Conservation (phyloP, 35 echinoderm and acorn worm genomes). For the Amphiura filiformis region DNA sequence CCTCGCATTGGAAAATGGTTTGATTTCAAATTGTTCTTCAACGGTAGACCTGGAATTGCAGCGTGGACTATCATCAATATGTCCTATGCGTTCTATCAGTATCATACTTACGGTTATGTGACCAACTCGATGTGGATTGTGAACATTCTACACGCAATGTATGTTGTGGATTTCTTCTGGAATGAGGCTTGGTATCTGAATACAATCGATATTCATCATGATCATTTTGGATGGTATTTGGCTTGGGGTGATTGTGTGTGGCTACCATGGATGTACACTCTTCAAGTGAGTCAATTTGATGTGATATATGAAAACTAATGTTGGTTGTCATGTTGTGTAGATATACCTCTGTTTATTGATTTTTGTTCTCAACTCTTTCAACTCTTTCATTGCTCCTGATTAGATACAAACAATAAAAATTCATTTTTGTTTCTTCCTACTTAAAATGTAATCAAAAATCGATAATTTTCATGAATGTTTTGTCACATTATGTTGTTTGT, state of each 20-base stretch:
- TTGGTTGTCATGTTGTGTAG: too few species aligned
- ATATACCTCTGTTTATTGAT: too few species aligned
- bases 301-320: too few species aligned
- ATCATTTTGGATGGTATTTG: slow-evolving; percentile 68
- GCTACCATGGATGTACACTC: slow-evolving; percentile 73
- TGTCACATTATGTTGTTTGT: too few species aligned
- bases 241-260: slow-evolving; percentile 73
- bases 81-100: slow-evolving; percentile 66
- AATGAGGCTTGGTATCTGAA: slow-evolving; percentile 86
- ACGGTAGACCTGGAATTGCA: slow-evolving; percentile 65
- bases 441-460: too few species aligned
- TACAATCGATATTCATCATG: slow-evolving; percentile 77
- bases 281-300: slow-evolving; percentile 40
- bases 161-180: slow-evolving; percentile 82
- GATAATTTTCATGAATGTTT: too few species aligned
- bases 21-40: slow-evolving; percentile 84
- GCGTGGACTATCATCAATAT: slow-evolving; percentile 77
- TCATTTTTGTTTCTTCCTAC: too few species aligned
- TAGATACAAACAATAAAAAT: too few species aligned
- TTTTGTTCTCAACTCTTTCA: too few species aligned
- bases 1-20: slow-evolving; percentile 77
- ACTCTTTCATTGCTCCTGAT: too few species aligned
- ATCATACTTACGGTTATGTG: slow-evolving; percentile 58
- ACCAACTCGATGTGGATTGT: slow-evolving; percentile 77
- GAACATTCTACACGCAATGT: slow-evolving; percentile 64